Conservation (phyloP, 1,140 invertebrate species). For the Littorina saxatilis region DNA sequence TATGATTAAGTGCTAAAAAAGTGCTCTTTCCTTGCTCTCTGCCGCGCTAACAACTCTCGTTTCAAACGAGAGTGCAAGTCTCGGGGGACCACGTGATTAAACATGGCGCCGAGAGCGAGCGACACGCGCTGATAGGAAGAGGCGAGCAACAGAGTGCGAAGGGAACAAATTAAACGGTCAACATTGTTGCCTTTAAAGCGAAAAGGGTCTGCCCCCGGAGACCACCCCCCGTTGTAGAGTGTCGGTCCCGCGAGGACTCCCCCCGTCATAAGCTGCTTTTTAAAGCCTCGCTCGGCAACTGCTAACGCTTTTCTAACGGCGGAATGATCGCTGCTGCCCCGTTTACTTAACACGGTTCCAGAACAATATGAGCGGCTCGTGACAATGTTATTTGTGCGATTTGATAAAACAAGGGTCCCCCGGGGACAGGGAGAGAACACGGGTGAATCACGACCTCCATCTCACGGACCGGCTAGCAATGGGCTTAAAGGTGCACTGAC, state of each 20-base stretch:
- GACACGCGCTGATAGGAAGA: neutral
- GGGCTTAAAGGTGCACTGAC: too few species aligned
- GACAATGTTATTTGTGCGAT: constrained; percentile 32
- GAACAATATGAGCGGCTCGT: neutral
- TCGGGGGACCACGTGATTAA: constrained; percentile 24
- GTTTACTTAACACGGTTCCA: neutral
- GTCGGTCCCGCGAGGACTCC: neutral
- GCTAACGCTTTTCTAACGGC: constrained; percentile 14
- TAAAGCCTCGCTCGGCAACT: neutral
- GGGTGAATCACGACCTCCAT: too few species aligned
- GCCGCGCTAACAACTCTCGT: constrained; percentile 15
- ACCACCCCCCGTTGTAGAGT: neutral
- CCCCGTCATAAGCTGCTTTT: neutral
- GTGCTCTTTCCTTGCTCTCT: neutral
- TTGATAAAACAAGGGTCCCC: constrained; percentile 19
- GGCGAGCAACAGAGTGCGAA: neutral
- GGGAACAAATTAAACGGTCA: constrained; percentile 28
- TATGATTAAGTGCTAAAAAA: neutral
- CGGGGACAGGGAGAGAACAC: neutral
- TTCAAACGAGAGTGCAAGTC: constrained; percentile 25
- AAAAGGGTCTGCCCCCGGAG: neutral
- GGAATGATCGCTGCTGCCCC: neutral
- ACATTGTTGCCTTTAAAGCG: constrained; percentile 12
- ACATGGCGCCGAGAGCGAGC: constrained; percentile 10
- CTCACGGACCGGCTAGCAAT: too few species aligned